phyloP scores from a whole-genome alignment of 2,888 invertebrate genomes.

The Drosophila testacea region DNA sequence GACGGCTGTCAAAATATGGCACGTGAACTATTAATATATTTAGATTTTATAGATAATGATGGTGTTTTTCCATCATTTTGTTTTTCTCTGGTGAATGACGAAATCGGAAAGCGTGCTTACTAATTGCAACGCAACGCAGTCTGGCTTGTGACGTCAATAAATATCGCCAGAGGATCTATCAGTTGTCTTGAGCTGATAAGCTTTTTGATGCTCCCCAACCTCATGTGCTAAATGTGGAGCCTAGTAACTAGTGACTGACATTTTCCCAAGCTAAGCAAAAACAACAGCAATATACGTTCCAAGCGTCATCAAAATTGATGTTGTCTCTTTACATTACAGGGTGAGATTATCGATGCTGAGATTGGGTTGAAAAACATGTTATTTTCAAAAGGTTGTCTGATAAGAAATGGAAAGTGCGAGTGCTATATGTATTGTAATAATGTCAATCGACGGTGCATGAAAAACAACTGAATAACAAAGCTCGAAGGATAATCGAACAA shows the following conservation, averaged over 20 bases:
- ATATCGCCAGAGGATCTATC: slow-evolving; percentile 49
- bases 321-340: slow-evolving; percentile 31
- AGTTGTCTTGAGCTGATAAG: slow-evolving; percentile 58
- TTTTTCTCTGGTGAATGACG: slow-evolving; percentile 62
- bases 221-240: slow-evolving; percentile 20
- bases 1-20: too few relatives aligned
- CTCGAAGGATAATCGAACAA: not conserved
- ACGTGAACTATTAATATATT: not conserved
- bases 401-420: slow-evolving; percentile 67
- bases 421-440: slow-evolving; percentile 30
- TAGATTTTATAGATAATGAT: not conserved
- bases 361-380: slow-evolving; percentile 76
- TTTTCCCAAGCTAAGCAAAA: slow-evolving; percentile 30
- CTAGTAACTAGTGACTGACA: slow-evolving; percentile 58
- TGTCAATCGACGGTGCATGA: slow-evolving; percentile 25
- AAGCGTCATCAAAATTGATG: slow-evolving; percentile 57
- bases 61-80: slow-evolving; percentile 51
- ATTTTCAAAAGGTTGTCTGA: slow-evolving; percentile 61
- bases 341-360: slow-evolving; percentile 25
- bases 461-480: slow-evolving; percentile 1
- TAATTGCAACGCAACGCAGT: slow-evolving; percentile 33
- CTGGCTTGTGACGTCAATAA: slow-evolving; percentile 64
- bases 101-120: slow-evolving; percentile 56
- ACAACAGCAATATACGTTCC: slow-evolving; percentile 32
- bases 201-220: slow-evolving; percentile 20